Evolutionary conservation across 2,797 vertebrate genomes (phyloP), one percentile per base, ranked within the genome.

Genomic region (Myoxocephalus aenaeus): DNA sequence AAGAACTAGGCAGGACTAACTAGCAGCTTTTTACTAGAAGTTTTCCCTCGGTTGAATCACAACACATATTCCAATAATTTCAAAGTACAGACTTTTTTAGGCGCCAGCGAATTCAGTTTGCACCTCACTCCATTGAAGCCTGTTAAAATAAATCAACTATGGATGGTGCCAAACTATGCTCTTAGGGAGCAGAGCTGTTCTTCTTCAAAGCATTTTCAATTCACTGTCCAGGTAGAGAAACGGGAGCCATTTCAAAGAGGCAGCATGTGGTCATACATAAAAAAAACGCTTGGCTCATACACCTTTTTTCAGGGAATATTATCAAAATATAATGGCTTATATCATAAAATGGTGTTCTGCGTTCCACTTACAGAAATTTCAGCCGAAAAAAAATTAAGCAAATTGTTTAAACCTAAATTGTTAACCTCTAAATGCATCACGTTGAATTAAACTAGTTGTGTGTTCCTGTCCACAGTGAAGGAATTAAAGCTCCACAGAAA

Each of bases 401-500:
- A 3, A 17, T 1, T 7, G 15, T 17, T 57, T 12, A 48, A 65
- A 38, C 14, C 22, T 14, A 38, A 18, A 11, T 25, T 15, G 12
- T 50, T 61, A 38, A 53, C 54, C 42, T 70, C 42, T 20, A 42
- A 75, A 8, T 70, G 1, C 6, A 38, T 73, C 57, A 56, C 36
- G 59, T 34, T 62, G 17, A 75, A 14, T 44, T 53, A 22, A 54
- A 66, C 36, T 53, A 58, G 14, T 1, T 44, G 27, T 51, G 48
- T 75, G 56, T 70, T 80, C 32, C 58, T 48, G 32, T 42, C 6
- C 65, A 63, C 17, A 73, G 18, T 46, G 13, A 61, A 48, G 29
- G 20, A 27, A 38, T 36, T 58, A 25, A 51, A 71, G 65, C 64
- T 67, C 74, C 6, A 64, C 42, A 80, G 65, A 50, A 84, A 81